phyloP scores from a whole-genome alignment of 1,140 invertebrate species.

The Uloborus diversus region DNA sequence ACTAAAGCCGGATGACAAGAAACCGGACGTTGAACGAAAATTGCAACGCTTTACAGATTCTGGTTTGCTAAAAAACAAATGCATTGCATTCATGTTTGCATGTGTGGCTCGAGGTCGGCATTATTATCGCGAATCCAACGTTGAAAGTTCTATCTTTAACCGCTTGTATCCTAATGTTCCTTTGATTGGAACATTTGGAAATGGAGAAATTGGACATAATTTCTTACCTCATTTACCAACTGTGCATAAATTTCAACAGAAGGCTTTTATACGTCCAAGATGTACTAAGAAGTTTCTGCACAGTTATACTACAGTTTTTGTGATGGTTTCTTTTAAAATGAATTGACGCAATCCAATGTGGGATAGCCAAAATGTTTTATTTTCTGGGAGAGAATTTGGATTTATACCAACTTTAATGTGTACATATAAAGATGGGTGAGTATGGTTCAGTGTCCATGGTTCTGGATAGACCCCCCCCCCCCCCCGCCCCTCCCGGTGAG shows the following conservation, averaged over 20 bases:
- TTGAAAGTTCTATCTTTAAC: constrained; percentile 71
- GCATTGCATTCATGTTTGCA: constrained; percentile 72
- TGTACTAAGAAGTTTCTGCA: constrained; percentile 57
- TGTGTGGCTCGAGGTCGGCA: constrained; percentile 69
- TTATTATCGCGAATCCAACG: constrained; percentile 65
- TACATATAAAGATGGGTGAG: too few relatives aligned
- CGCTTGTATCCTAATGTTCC: constrained; percentile 71
- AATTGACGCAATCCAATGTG: too few relatives aligned
- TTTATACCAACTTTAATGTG: too few relatives aligned
- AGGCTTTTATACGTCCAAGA: neutral
- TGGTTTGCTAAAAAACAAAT: constrained; percentile 63
- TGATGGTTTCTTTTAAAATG: constrained; percentile 50
- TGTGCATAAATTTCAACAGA: constrained; percentile 54
- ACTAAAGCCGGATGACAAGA: constrained; percentile 59
- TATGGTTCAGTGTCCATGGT: too few relatives aligned
- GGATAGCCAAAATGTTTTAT: too few relatives aligned
- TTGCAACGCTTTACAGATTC: constrained; percentile 63
- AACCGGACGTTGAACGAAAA: constrained; percentile 59
- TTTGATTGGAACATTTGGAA: constrained; percentile 71
- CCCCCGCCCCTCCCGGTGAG: too few relatives aligned
- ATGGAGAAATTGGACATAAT: constrained; percentile 71
- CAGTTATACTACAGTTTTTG: constrained; percentile 64
- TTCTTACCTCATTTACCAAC: constrained; percentile 60
- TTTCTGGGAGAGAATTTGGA: too few relatives aligned
- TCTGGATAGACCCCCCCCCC: too few relatives aligned